Evolutionary conservation across 2,797 vertebrate species (phyloP), one percentile per base, ranked within the genome.

Genomic region (Notolabrus celidotus): DNA sequence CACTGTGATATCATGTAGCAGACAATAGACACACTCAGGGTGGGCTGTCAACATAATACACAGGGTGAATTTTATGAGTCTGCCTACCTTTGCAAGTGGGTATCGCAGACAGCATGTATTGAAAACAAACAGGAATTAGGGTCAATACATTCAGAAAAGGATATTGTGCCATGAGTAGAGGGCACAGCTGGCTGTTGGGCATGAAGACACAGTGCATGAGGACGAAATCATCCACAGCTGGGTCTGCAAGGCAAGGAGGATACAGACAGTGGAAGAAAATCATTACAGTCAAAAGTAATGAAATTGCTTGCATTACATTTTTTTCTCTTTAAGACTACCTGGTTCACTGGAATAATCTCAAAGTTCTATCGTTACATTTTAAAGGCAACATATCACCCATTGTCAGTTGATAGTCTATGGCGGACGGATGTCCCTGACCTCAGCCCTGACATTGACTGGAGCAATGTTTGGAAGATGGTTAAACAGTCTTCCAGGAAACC

Each of bases 131-230:
- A 45, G 16, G n/a, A 39, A 33, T 33, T 41, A 10, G 11, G 2
- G 4, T 22, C 41, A 11, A 41, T 10, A 9, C 19, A 62, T 11
- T 10, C n/a, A 64, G n/a, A 27, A 93, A 95, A 99, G 98, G 97
- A 99, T 99, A 99, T 99, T 99, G 97, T 66, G 97, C 95, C 92
- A 98, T 95, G 74, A 99, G 93, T 4, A 96, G 94, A 80, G 97
- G 95, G 80, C 96, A 99, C 82, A 99, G 95, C 90, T 98, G 96
- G 86, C 91, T 95, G 92, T 96, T 97, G 91, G 96, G 94, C 95
- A 99, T 98, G 95, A 99, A 99, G 91, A 98, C 93, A 92, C 96
- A 96, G 88, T 99, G 97, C 96, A 98, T 97, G 94, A 99, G 95
- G 91, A 97, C 93, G 91, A 98, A 99, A 88, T 99, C 97, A 86